Evolutionary conservation across 2,797 vertebrate species (phyloP).

Genomic region (Echiichthys vipera): DNA sequence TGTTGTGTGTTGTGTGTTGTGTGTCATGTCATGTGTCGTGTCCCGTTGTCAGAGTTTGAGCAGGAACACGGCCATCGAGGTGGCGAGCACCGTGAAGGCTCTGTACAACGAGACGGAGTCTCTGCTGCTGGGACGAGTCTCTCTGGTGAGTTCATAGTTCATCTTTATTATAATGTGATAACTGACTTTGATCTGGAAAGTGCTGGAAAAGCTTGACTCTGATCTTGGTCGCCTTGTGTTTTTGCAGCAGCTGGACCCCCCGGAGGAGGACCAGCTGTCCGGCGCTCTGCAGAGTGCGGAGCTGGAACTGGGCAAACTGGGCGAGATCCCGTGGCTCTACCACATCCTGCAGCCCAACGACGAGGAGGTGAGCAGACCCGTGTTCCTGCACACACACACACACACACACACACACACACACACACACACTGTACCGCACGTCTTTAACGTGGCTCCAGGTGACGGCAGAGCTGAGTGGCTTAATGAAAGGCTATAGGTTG

Average conservation of each 20-base stretch:
- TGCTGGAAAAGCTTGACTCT: too few species aligned
- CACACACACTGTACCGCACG: constrained; percentile 2
- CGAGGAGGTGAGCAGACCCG: constrained; percentile 89
- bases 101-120: constrained; percentile 97
- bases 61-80: constrained; percentile 95
- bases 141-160: constrained; percentile 88
- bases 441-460: constrained; percentile 52
- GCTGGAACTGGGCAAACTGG: constrained; percentile 91
- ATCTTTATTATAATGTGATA: not conserved
- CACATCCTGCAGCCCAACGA: constrained; percentile 94
- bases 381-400: not conserved
- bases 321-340: constrained; percentile 96
- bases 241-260: constrained; percentile 92
- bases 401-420: not conserved
- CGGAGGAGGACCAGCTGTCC: constrained; percentile 94
- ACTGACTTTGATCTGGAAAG: too few species aligned
- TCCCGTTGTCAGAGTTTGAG: constrained; percentile 89
- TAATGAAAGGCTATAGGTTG: constrained; percentile 83
- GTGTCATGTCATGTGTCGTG: not conserved
- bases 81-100: constrained; percentile 95
- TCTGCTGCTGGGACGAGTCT: constrained; percentile 91
- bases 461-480: constrained; percentile 65
- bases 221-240: not conserved
- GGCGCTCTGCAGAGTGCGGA: constrained; percentile 91
- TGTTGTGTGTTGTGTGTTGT: not conserved